A percentile compares a stretch with the other conserved stretches of the same genome.
Conservation (phyloP, 2,113 vertebrate genomes). For the Gorsachius goisagi region DNA sequence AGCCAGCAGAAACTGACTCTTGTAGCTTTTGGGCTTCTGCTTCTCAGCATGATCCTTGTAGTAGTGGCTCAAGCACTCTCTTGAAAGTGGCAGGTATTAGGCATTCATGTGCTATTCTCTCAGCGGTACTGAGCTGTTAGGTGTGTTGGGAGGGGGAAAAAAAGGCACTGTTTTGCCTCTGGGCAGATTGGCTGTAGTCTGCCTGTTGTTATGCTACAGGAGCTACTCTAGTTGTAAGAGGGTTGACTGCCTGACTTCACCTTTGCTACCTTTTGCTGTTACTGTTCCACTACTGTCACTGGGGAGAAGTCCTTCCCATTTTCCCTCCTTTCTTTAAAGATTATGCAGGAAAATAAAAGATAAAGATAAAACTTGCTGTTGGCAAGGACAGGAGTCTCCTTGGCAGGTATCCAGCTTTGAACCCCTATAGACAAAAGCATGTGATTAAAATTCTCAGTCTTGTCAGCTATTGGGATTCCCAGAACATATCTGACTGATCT, state of each 20-base stretch:
- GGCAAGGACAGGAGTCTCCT: background rate
- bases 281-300: background rate
- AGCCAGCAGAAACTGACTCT: background rate
- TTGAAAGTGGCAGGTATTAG: background rate
- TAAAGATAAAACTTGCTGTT: background rate
- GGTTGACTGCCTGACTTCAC: background rate
- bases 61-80: background rate
- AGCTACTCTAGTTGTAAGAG: background rate
- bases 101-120: background rate
- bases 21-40: background rate
- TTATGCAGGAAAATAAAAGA: background rate
- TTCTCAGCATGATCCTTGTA: background rate
- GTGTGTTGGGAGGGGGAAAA: background rate
- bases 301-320: background rate
- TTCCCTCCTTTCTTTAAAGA: background rate
- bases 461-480: background rate
- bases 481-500: background rate
- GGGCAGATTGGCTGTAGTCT: background rate
- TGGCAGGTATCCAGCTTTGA: background rate
- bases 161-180: background rate
- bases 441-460: background rate
- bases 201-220: background rate
- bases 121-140: background rate
- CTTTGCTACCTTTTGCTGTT: background rate
- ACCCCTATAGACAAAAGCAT: background rate